These are phyloP conservation scores for Tenthredo distinguenda DNA, from an alignment of 2,888 invertebrate species.

Conservation along the genomic window DNA sequence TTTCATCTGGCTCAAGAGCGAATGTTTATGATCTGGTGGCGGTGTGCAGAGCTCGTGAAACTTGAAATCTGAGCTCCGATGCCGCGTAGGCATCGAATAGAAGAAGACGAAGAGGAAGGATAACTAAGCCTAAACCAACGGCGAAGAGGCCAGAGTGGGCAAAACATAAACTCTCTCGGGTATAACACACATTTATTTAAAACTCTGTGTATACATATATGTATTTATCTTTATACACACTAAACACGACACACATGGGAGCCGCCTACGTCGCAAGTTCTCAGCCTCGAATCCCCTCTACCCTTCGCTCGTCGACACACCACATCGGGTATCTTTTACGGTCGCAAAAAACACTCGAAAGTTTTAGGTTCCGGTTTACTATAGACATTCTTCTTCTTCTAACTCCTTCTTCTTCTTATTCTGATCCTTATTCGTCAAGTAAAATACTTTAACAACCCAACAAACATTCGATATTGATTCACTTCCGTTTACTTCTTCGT, in stretches of 20 bases:
- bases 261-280: constrained; percentile 59
- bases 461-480: too few species aligned
- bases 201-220: neutral
- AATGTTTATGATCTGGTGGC: neutral
- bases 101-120: constrained; percentile 18
- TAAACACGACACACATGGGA: constrained; percentile 52
- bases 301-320: neutral
- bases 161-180: constrained; percentile 22
- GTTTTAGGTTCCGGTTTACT: constrained; percentile 24
- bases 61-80: constrained; percentile 26
- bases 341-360: constrained; percentile 46
- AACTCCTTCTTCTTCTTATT: neutral
- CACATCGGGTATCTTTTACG: constrained; percentile 31
- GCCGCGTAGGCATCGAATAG: constrained; percentile 8
- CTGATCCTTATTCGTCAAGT: too few species aligned
- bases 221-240: constrained; percentile 23
- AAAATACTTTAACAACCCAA: too few species aligned
- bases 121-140: constrained; percentile 9
- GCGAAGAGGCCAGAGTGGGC: constrained; percentile 34
- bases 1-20: neutral
- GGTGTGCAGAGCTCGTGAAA: constrained; percentile 22
- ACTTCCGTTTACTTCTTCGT: too few species aligned
- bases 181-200: neutral
- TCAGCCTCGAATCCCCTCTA: constrained; percentile 51
- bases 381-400: neutral